Percentiles rank a stretch among this genome's conserved stretches.
Evolutionary conservation across 2,888 invertebrate species (phyloP).

Genomic region (Cryptops parisi): DNA sequence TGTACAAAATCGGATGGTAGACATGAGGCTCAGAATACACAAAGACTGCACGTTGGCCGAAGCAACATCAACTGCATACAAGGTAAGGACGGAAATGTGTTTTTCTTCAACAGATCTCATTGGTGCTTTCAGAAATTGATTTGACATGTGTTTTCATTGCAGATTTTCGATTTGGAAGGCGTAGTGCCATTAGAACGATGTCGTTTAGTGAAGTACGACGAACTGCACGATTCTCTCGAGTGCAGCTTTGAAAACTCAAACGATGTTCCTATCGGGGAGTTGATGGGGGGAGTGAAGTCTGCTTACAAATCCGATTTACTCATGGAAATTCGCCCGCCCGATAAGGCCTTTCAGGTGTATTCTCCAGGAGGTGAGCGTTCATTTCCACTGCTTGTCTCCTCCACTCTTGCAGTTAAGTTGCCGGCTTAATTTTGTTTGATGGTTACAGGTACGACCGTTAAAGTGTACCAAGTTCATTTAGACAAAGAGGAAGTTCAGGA

Average conservation of each 20-base stretch:
- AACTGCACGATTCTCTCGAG: conserved; percentile 46
- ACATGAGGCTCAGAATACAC: conserved; percentile 43
- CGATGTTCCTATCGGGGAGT: conserved; percentile 35
- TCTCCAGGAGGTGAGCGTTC: conserved; percentile 41
- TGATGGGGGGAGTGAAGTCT: conserved; percentile 36
- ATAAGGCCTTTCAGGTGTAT: conserved; percentile 46
- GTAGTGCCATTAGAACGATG: conserved; percentile 48
- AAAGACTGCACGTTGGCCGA: conserved; percentile 44
- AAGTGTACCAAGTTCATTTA: conserved; percentile 47
- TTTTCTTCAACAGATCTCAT: too few species aligned
- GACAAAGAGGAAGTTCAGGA: conserved; percentile 45
- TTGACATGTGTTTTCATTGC: conserved; percentile 12
- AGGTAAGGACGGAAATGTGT: conserved; percentile 33
- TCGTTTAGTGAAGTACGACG: conserved; percentile 55
- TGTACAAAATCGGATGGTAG: conserved; percentile 37
- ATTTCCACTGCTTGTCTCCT: not conserved
- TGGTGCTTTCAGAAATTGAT: too few species aligned
- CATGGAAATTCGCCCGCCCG: conserved; percentile 47
- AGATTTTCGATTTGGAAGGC: conserved; percentile 43
- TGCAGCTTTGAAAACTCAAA: conserved; percentile 49
- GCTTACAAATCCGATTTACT: conserved; percentile 44
- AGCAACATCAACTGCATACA: conserved; percentile 44
- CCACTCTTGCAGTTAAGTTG: not conserved
- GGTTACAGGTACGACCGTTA: conserved; percentile 38
- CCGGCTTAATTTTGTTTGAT: not conserved